Evolutionary conservation across 1,140 invertebrate genomes (phyloP).

Genomic region (Papilio machaon): DNA sequence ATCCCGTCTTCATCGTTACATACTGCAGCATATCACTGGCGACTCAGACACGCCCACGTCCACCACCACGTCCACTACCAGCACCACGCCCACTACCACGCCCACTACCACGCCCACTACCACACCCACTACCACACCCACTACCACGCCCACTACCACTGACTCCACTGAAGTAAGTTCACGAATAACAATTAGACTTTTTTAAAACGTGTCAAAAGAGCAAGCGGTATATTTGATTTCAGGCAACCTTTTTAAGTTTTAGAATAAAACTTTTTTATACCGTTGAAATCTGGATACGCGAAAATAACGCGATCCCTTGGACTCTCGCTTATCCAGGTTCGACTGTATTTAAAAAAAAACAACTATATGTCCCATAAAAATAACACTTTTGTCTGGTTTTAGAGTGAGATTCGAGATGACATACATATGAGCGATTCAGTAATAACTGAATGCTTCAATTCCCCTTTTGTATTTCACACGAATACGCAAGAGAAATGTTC

Average conservation of each 20-base stretch:
- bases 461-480: neutral
- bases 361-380: too few species aligned
- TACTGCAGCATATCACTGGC: constrained; percentile 46
- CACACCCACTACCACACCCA: neutral
- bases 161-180: constrained; percentile 5
- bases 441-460: constrained; percentile 7
- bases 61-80: neutral
- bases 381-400: neutral
- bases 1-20: constrained; percentile 45
- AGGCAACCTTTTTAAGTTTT: too few species aligned
- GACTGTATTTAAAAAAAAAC: neutral
- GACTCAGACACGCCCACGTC: neutral
- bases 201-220: too few species aligned
- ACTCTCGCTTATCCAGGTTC: too few species aligned
- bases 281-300: too few species aligned
- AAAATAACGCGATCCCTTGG: too few species aligned
- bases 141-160: neutral
- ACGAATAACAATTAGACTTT: too few species aligned
- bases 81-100: neutral
- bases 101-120: neutral
- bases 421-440: neutral
- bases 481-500: neutral
- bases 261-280: too few species aligned
- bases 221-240: too few species aligned
- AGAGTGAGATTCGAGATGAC: neutral